A percentile compares a stretch with the other conserved stretches of the same genome.
Evolutionary conservation across 30 jellyfish, hydroid and myxozoan genomes (phyloP).

Genomic region (Aurelia aurita complex sp. Pacific): DNA sequence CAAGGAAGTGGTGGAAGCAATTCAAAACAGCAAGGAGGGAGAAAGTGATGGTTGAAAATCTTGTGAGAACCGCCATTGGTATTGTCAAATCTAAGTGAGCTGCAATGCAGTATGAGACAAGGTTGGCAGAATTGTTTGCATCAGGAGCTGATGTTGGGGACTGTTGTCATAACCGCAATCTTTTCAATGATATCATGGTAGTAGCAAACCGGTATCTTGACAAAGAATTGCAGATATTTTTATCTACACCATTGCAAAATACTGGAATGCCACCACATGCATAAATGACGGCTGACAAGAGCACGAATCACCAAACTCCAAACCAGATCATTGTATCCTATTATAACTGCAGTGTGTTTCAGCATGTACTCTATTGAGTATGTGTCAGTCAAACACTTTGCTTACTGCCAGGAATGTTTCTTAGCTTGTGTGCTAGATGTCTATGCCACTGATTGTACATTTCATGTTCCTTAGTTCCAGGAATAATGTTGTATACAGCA

Average conservation of each 20-base stretch:
- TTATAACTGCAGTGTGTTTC: too few relatives aligned
- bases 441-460: too few relatives aligned
- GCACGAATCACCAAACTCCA: slow-evolving; percentile 20
- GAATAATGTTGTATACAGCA: too few relatives aligned
- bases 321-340: slow-evolving; percentile 13
- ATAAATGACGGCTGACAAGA: slow-evolving; percentile 11
- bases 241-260: background rate
- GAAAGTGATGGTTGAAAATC: too few relatives aligned
- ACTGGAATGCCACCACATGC: slow-evolving; percentile 30
- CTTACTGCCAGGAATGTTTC: too few relatives aligned
- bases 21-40: too few relatives aligned
- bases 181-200: slow-evolving; percentile 9
- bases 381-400: too few relatives aligned
- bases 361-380: too few relatives aligned
- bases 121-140: slow-evolving; percentile 27
- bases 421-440: too few relatives aligned
- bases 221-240: background rate
- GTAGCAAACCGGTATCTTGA: slow-evolving; percentile 14
- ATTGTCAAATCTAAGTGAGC: slow-evolving; percentile 34
- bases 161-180: slow-evolving; percentile 29
- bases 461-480: too few relatives aligned
- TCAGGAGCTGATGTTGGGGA: slow-evolving; percentile 60
- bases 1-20: too few relatives aligned
- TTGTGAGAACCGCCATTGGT: slow-evolving; percentile 24
- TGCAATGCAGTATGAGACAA: slow-evolving; percentile 15